These are phyloP conservation scores for Drosophila melanica DNA, from an alignment of 1,140 invertebrate species.

Conservation along the genomic window DNA sequence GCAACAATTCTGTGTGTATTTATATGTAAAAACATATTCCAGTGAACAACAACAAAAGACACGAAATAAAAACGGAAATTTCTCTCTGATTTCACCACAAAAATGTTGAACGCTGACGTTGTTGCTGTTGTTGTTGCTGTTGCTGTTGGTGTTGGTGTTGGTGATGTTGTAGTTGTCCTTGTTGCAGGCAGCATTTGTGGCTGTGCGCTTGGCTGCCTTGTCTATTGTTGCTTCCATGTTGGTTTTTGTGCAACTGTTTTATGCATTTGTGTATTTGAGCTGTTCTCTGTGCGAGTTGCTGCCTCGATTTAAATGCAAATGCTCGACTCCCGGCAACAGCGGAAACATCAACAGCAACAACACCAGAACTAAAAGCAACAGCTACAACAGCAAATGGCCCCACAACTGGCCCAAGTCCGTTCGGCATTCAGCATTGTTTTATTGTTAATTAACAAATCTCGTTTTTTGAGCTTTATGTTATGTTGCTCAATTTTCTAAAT, in stretches of 20 bases:
- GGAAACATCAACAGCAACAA: constrained; percentile 2
- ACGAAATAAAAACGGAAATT: constrained; percentile 80
- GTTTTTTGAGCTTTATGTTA: constrained; percentile 51
- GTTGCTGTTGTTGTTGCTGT: constrained; percentile 20
- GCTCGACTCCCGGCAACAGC: constrained; percentile 36
- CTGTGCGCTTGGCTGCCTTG: constrained; percentile 62
- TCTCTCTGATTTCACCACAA: constrained; percentile 79
- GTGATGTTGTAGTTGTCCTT: constrained; percentile 47
- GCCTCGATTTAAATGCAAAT: constrained; percentile 80
- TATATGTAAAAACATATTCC: constrained; percentile 74
- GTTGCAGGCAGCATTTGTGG: constrained; percentile 71
- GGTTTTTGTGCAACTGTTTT: constrained; percentile 50
- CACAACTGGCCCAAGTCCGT: constrained; percentile 7
- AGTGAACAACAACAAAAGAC: constrained; percentile 57
- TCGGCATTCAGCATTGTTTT: constrained; percentile 53
- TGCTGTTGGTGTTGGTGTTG: constrained; percentile 37
- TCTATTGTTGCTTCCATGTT: constrained; percentile 73
- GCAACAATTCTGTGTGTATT: constrained; percentile 25
- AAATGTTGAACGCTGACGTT: constrained; percentile 55
- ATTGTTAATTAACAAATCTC: constrained; percentile 82
- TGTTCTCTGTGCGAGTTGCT: constrained; percentile 38
- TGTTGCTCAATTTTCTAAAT: constrained; percentile 61
- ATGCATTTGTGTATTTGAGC: constrained; percentile 8
- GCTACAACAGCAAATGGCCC: constrained; percentile 14
- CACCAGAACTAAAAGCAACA: not conserved